Base-by-base conservation (phyloP, 2,888 invertebrate genomes). In the Callosobruchus maculatus region DNA sequence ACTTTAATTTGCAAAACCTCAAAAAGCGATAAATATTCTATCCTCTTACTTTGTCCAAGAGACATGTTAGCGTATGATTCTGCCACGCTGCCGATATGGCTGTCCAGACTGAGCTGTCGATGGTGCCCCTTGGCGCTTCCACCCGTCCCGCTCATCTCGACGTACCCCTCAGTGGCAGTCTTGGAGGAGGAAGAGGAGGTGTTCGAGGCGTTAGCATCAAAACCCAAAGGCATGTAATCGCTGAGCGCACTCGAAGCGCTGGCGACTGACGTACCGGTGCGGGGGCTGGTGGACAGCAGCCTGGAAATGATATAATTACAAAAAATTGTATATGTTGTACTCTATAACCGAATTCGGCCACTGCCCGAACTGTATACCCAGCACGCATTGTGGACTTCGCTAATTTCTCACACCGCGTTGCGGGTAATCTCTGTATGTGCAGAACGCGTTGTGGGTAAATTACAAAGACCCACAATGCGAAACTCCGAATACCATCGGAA, bases 61-160 rank as follows among this genome's bases (percentile, higher is more conserved):
- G 86, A 87, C 89, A 90, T 90, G 78, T 89, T 89, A 75, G 90
- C 88, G 79, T 91, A 90, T 77, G 90, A 90, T 71, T 89, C 89
- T 72, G 78, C 80, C 73, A 73, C 80, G 9, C 66, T 49, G 22
- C 76, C 78, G 21, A 80, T 80, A 72, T 82, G 82, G 31, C 78
- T 81, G 70, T 85, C 85, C 70, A 85, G 79, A 78, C 85, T 84
- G 77, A 83, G 83, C 78, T 85, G 83, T 20, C 84, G 74, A 69
- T 82, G 82, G 70, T 83, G 83, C 21, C 89, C 86, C 7, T 7
- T 22, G 20, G 5, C 21, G 9, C 9, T 18, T 1, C 7, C 49
- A 49, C 3, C 49, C 18, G 49, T 49, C 87, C 91, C 68, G 0
- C 89, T 89, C 92, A 93, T 93, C 82, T 92, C 92, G 67, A 92